phyloP scores from a whole-genome alignment of 2,888 invertebrate genomes.

The Nasonia oneida region DNA sequence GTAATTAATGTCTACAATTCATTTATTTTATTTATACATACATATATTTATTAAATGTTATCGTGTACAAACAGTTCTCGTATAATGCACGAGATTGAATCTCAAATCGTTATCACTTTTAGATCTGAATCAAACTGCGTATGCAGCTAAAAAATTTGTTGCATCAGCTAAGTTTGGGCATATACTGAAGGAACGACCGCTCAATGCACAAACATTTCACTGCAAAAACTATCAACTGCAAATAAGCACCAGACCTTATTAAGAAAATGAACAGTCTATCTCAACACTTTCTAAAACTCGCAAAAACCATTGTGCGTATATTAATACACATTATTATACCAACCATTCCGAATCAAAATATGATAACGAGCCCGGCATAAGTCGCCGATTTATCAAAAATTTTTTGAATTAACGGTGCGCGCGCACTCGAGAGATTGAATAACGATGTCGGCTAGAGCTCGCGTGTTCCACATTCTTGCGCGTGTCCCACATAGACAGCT shows the following conservation, averaged over 20 bases:
- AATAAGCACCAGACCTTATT: neutral
- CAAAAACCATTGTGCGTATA: neutral
- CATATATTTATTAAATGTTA: too few species aligned
- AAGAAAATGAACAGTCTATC: neutral
- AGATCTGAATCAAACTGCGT: too few species aligned
- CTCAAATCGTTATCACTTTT: too few species aligned
- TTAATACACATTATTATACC: neutral
- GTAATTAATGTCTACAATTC: too few species aligned
- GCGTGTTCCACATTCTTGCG: conserved; percentile 41
- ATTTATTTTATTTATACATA: too few species aligned
- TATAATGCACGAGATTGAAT: too few species aligned
- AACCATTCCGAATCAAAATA: neutral
- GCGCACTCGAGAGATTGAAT: conserved; percentile 35
- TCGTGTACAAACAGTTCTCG: too few species aligned
- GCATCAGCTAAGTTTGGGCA: too few species aligned
- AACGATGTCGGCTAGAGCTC: conserved; percentile 23
- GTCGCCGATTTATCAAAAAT: neutral
- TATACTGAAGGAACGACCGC: too few species aligned
- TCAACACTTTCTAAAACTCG: neutral
- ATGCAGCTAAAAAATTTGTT: too few species aligned
- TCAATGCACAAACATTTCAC: too few species aligned
- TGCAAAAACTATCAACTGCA: neutral
- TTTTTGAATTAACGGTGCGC: neutral
- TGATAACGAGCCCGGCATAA: neutral
- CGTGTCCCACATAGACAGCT: conserved; percentile 25